phyloP scores from a whole-genome alignment of 2,888 invertebrate genomes.

The Eupithecia exiguata region DNA sequence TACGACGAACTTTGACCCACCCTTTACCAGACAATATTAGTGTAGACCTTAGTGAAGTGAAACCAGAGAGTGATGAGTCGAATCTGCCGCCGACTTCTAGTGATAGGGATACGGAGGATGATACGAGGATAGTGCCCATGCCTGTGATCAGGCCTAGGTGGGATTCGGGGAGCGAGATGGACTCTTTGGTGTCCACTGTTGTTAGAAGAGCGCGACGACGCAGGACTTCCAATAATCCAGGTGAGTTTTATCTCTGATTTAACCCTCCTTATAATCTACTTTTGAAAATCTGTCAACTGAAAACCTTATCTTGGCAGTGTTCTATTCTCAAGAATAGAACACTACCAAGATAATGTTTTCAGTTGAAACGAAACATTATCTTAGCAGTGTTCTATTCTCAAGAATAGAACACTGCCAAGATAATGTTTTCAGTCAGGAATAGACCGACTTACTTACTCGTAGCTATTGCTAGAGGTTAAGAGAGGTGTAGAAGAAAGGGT shows the following conservation, averaged over 20 bases:
- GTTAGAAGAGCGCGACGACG: constrained; percentile 86
- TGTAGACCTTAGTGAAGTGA: constrained; percentile 65
- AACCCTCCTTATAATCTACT: background rate
- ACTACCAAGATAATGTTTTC: too few relatives aligned
- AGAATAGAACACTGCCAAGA: too few relatives aligned
- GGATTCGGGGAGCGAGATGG: constrained; percentile 83
- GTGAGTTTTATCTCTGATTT: constrained; percentile 49
- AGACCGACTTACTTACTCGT: too few relatives aligned
- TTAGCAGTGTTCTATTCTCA: too few relatives aligned
- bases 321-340: too few relatives aligned
- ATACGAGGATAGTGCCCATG: constrained; percentile 64
- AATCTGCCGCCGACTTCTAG: constrained; percentile 79
- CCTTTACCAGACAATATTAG: constrained; percentile 75
- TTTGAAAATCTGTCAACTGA: too few relatives aligned
- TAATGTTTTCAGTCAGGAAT: too few relatives aligned
- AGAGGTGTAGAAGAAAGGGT: too few relatives aligned
- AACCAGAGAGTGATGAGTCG: constrained; percentile 78
- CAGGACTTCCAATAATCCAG: constrained; percentile 78
- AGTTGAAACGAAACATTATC: too few relatives aligned
- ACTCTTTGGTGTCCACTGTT: constrained; percentile 85
- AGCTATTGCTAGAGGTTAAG: too few relatives aligned
- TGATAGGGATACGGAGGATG: constrained; percentile 81
- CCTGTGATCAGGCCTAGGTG: constrained; percentile 69
- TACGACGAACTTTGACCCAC: constrained; percentile 79
- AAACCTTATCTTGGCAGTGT: too few relatives aligned